These are phyloP conservation scores for Protobothrops flavoviridis DNA, from an alignment of 2,113 vertebrate species.

Conservation along the genomic window DNA sequence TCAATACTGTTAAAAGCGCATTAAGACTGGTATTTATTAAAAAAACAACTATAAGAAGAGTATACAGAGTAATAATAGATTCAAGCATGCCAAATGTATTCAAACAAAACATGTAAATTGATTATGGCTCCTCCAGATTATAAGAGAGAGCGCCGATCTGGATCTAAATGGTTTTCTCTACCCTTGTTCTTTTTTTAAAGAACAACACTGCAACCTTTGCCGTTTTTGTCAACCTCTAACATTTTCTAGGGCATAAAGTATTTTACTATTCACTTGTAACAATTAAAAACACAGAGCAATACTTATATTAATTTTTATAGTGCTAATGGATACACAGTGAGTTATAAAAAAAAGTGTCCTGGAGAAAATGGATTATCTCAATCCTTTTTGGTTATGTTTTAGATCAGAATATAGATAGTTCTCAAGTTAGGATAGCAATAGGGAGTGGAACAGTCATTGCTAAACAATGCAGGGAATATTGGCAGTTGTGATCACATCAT, in stretches of 20 bases:
- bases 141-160: background rate
- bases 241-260: background rate
- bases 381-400: background rate
- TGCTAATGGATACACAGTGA: background rate
- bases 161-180: background rate
- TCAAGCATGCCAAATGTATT: background rate
- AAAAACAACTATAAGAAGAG: background rate
- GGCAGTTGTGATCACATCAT: no score
- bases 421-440: background rate
- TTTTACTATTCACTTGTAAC: background rate
- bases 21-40: background rate
- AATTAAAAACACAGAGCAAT: background rate
- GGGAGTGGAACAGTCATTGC: background rate
- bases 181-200: background rate
- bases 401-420: background rate
- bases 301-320: background rate
- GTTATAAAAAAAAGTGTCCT: background rate
- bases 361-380: background rate
- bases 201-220: background rate
- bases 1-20: background rate
- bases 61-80: background rate
- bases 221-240: background rate
- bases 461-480: background rate
- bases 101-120: background rate
- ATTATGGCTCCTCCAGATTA: background rate